Base-by-base conservation (phyloP, 2,797 vertebrate genomes). In the Cossypha dichroa region DNA sequence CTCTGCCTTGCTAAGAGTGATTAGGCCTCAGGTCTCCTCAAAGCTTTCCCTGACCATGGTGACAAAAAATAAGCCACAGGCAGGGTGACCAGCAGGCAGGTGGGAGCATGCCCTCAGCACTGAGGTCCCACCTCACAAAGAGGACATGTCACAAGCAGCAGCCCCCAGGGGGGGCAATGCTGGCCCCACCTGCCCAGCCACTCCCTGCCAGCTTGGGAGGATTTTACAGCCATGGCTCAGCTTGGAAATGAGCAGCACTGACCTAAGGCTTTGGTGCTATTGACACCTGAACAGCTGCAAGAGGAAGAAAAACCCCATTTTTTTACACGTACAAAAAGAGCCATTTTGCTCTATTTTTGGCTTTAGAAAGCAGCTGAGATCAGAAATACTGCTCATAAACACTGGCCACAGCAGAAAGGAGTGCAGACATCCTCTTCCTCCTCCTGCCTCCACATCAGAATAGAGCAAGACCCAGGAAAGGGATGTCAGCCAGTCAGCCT, bases 241-340 rank as follows among this genome's bases (percentile, higher is more conserved):
- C 76, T 94, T 5, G 0, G 92, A 91, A 95, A 87, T 1, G 6
- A 19, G 43, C 43, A 81, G 36, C 7, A 11, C 64, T 55, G 63
- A 91, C 84, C 56, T 75, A 78, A 75, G 64, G 56, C 28, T 80
- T 62, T 17, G 3, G 64, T 4, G 4, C 63, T 85, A 90, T 55
- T 96, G 95, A 84, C 63, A 94, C 91, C 94, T 94, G 54, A 91
- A 80, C 94, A 93, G 86, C 90, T 91, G 76, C 3, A 40, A 58
- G 29, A 19, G 15, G 19, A 85, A 80, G 59, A 43, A 70, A 73
- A 78, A 45, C 6, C 1, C 10, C 28, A 1, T 21, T 29, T 52
- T 29, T 34, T n/a, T 2, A 21, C 56, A 52, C 6, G 20, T 46
- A 79, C 11, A 66, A 18, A 13, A 43, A 60, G 41, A 88, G n/a